phyloP scores from a whole-genome alignment of 2,888 invertebrate genomes.

The Ceramica pisi region DNA sequence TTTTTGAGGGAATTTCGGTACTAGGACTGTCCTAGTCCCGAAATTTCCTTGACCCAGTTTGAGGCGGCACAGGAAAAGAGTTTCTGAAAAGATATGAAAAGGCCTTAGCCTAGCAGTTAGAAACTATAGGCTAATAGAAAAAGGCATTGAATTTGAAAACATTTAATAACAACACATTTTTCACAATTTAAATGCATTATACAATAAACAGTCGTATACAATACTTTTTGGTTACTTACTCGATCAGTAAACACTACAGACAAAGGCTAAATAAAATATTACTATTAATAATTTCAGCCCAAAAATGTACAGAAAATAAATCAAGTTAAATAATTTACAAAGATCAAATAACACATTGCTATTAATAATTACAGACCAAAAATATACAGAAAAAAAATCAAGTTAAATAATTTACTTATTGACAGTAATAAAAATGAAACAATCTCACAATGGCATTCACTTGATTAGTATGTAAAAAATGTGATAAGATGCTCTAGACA shows the following conservation, averaged over 20 bases:
- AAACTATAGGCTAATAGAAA: no score
- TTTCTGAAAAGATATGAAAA: no score
- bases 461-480: neutral
- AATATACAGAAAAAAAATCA: conserved; percentile 2
- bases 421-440: neutral
- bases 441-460: conserved; percentile 12
- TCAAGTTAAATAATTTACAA: neutral
- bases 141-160: conserved; percentile 36
- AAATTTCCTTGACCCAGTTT: no score
- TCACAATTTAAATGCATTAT: conserved; percentile 61
- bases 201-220: conserved; percentile 55
- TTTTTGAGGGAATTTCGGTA: no score
- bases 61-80: no score
- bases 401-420: neutral
- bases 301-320: conserved; percentile 20
- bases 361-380: conserved; percentile 5
- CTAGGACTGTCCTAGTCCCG: no score
- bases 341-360: conserved; percentile 6
- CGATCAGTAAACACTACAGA: conserved; percentile 13
- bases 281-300: neutral
- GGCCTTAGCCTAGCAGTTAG: no score
- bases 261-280: conserved; percentile 3
- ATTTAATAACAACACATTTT: conserved; percentile 65
- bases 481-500: no score
- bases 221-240: conserved; percentile 47